These are phyloP conservation scores for Gallinago media DNA, from an alignment of 2,113 vertebrate genomes.

Conservation along the genomic window DNA sequence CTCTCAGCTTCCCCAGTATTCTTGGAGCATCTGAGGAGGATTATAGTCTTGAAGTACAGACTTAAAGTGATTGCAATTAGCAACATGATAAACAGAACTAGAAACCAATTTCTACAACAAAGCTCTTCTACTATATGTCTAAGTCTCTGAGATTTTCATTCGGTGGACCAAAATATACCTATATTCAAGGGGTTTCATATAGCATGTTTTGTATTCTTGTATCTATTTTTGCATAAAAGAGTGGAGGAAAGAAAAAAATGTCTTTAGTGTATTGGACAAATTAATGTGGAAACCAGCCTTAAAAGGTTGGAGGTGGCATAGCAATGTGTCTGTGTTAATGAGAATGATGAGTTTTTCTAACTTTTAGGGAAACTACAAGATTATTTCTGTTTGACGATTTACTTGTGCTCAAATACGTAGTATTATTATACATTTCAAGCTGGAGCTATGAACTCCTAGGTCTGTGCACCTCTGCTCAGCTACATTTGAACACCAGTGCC, in stretches of 20 bases:
- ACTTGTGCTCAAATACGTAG: not conserved
- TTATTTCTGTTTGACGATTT: not conserved
- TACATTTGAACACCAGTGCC: not conserved
- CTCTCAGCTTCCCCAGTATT: not conserved
- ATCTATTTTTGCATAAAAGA: not conserved
- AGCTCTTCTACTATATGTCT: not conserved
- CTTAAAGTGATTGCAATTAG: not conserved
- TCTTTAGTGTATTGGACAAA: not conserved
- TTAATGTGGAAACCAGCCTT: not conserved
- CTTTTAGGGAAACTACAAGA: not conserved
- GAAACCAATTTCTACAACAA: not conserved
- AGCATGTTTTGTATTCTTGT: not conserved
- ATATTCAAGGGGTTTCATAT: not conserved
- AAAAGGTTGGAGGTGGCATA: not conserved
- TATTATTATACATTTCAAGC: not conserved
- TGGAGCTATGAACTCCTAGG: not conserved
- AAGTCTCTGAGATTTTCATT: not conserved
- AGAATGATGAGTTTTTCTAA: not conserved
- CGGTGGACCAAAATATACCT: not conserved
- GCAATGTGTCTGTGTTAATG: rapidly evolving
- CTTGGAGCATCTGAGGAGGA: not conserved
- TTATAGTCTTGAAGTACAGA: not conserved
- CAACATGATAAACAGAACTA: not conserved
- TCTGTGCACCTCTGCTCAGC: not conserved
- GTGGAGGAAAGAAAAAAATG: not conserved